These are phyloP conservation scores for Cliona cf. orientalis DNA, from an alignment of 37 sponge, comb jelly and placozoan species.

Conservation along the genomic window DNA sequence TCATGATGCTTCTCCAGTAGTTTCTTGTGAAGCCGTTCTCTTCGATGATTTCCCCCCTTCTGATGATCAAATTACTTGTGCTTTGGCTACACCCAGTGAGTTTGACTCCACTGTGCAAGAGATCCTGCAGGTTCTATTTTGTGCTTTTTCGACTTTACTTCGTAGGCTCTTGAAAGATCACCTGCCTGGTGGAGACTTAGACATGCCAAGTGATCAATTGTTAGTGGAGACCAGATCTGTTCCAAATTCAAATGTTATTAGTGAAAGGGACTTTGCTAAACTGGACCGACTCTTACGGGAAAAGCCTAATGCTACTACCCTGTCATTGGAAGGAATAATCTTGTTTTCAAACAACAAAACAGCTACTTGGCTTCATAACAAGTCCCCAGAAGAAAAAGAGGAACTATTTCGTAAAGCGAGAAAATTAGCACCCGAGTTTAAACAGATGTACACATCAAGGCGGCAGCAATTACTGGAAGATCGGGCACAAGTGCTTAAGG, in stretches of 20 bases:
- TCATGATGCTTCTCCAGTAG: neutral
- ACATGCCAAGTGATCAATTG: neutral
- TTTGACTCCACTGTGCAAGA: slow-evolving; percentile 11
- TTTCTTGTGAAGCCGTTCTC: slow-evolving; percentile 24
- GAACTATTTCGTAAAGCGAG: slow-evolving; percentile 15
- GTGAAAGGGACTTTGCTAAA: slow-evolving; percentile 33
- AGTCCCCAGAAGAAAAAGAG: slow-evolving; percentile 9
- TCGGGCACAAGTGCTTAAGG: neutral
- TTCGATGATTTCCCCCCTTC: slow-evolving; percentile 4
- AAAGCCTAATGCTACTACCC: slow-evolving; percentile 41
- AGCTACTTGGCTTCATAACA: slow-evolving; percentile 19
- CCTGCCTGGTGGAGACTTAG: slow-evolving; percentile 13
- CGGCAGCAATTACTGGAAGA: neutral
- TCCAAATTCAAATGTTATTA: slow-evolving; percentile 26
- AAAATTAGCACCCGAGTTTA: neutral
- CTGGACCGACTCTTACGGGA: slow-evolving; percentile 33
- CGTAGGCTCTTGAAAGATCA: slow-evolving; percentile 9
- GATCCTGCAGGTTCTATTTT: neutral
- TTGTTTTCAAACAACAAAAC: slow-evolving; percentile 55
- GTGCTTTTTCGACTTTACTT: neutral
- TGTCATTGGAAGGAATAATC: slow-evolving; percentile 28
- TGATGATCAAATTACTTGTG: neutral
- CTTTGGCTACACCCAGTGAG: slow-evolving; percentile 9
- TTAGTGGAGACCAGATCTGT: slow-evolving; percentile 29
- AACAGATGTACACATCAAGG: slow-evolving; percentile 4